Evolutionary conservation across 2,797 vertebrate species (phyloP), one percentile per base, ranked within the genome.

Genomic region (Crocidura indochinensis): DNA sequence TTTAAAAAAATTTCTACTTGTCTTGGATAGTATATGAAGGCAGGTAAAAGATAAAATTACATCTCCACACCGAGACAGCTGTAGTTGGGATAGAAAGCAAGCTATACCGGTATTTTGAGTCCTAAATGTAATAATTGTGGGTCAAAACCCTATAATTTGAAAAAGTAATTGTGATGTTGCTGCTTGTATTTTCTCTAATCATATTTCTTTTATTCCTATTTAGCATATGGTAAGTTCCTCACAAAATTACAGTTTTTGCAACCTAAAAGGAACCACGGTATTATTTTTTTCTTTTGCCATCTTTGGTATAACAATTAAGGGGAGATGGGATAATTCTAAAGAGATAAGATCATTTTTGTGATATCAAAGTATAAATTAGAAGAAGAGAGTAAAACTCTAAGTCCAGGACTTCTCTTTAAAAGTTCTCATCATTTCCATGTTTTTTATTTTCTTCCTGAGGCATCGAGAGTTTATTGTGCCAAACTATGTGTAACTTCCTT

Each of bases 31-130:
- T 86, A 62, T 65, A 67, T 14, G 27, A 67, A 84, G 46, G 49
- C 56, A 87, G 65, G 44, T 84, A 31, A 86, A 92, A 84, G 73
- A 75, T 74, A 77, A 92, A 77, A 84, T 86, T 67, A 6, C 15
- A 68, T 87, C 91, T 94, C 73, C 64, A 76, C 69, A 90, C 24
- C 74, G 1, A 94, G 80, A 75, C 20, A 86, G 29, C 47, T 88
- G 73, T 17, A 10, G 53, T 77, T 92, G 67, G 12, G 53, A 92
- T 19, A 91, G 15, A 94, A 89, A 79, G 62, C 91, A 92, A 94
- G 94, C 80, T 91, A 56, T 86, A 91, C 80, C 53, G 46, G 83
- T 95, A 91, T 96, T 96, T 93, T 95, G 88, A 73, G 91, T 86
- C 67, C 65, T 86, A 67, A 64, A 27, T 77, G 86, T 90, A 88